phyloP scores from a whole-genome alignment of 2,888 invertebrate genomes.

The Plemyria rubiginata region DNA sequence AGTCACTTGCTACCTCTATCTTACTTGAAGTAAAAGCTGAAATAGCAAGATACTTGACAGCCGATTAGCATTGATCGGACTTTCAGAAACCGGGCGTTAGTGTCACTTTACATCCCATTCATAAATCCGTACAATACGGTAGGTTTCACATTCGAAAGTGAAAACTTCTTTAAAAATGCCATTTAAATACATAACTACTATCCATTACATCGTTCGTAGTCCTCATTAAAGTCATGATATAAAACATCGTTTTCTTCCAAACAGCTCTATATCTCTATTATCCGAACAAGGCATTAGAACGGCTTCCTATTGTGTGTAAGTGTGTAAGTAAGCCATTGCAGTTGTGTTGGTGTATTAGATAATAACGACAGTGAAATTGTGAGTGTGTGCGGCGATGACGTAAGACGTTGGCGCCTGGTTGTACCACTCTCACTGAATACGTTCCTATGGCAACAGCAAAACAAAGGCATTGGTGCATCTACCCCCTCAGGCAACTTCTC shows the following conservation, averaged over 20 bases:
- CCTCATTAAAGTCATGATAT: slow-evolving; percentile 30
- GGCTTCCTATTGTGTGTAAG: slow-evolving; percentile 62
- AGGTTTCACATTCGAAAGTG: slow-evolving; percentile 23
- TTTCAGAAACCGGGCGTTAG: too few relatives aligned
- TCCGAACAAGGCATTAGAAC: slow-evolving; percentile 58
- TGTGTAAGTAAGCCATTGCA: slow-evolving; percentile 81
- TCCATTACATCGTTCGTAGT: slow-evolving; percentile 16
- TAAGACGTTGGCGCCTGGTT: slow-evolving; percentile 56
- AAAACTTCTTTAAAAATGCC: slow-evolving; percentile 28
- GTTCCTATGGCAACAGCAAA: slow-evolving; percentile 4
- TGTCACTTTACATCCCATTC: slow-evolving; percentile 11
- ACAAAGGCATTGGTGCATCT: not conserved
- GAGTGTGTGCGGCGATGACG: slow-evolving; percentile 78
- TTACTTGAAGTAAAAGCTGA: too few relatives aligned
- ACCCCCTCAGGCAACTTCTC: too few relatives aligned
- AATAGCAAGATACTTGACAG: too few relatives aligned
- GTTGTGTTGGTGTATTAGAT: slow-evolving; percentile 76
- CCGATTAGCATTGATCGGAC: too few relatives aligned
- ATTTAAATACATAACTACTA: slow-evolving; percentile 26
- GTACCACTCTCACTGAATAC: slow-evolving; percentile 70
- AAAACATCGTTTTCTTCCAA: slow-evolving; percentile 29
- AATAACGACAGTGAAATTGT: slow-evolving; percentile 83
- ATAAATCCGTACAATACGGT: slow-evolving; percentile 14
- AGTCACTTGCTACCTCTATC: too few relatives aligned
- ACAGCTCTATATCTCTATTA: slow-evolving; percentile 39